Evolutionary conservation across 2,797 vertebrate genomes (phyloP), one percentile per base, ranked within the genome.

Genomic region (Garrulus glandarius): DNA sequence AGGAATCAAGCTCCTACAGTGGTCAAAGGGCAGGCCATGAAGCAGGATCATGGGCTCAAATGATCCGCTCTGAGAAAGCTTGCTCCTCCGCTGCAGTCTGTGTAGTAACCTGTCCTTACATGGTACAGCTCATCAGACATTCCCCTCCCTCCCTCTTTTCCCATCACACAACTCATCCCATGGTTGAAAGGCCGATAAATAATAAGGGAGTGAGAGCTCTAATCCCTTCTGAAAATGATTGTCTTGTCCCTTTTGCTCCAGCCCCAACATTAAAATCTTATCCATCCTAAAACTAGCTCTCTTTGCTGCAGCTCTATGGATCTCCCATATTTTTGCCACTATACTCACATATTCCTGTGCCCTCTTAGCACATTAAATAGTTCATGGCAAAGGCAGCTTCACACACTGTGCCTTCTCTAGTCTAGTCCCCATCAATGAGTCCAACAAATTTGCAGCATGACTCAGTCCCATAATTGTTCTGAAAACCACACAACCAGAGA

Each of bases 401-500:
- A 79, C 61, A 86, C 72, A 67, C 59, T 86, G 61, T 75, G 91
- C 74, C 74, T 90, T 78, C 71, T 75, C 65, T 84, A 76, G 55
- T 81, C 56, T 78, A 84, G 78, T 92, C 80, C 52, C 82, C 82
- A 92, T 85, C 84, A 93, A 68, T 57, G 44, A 80, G 53, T 89
- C 79, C 72, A 93, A 67, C 84, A 93, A 76, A 95, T 84, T 30
- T 95, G 79, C 79, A 86, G 91, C 80, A 72, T 96, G 91, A 94
- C 89, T 96, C 91, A 92, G 57, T 94, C 67, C 67, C 85, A 60
- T 96, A 94, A 96, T 95, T 89, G 94, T 95, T 96, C 67, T 86
- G 95, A 92, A 95, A 98, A 92, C 84, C 92, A 89, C 74, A 92
- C 47, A 92, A 70, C 75, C 87, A 77, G 84, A 83, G 91, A 94